Evolutionary conservation across 2,888 invertebrate species (phyloP), one percentile per base, ranked within the genome.

Genomic region (Ormyrus thymus): DNA sequence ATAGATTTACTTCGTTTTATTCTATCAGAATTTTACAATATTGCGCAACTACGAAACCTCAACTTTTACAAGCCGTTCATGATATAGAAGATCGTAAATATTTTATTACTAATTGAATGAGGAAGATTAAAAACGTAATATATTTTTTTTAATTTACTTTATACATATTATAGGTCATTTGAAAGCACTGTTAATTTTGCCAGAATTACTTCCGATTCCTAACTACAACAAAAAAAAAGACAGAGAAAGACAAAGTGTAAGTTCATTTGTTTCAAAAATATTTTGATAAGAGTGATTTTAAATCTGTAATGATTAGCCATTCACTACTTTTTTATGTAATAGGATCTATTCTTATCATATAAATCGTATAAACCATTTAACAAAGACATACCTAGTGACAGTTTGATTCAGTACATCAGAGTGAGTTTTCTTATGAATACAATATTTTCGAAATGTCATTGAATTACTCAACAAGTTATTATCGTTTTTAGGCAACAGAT

Each of bases 11-110:
- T 43, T 8, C 75, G 2, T 78, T 75, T n/a, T 81, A 81, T 55
- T 46, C 81, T 8, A 78, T 78, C 6, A 50, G 80, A 64, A 81
- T 81, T 55, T 65, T 81, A 55, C 74, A 80, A 46, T 81, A 80
- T 53, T 80, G 81, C 53, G 61, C 55, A n/a, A 59, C 58, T 3
- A 73, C 73, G 7, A 81, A 81, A 61, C 73, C 75, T n/a, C 78
- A 75, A 65, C 70, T 81, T 0, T 48, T 81, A 5, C 75, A 78
- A 10, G 6, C 61, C 0, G 64, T 80, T 55, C 71, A 76, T 61
- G 73, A 81, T 43, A 69, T 81, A 10, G 11, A n/a, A 6, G 80
- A 80, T 64, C 59, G 81, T 81, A 10, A 70, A 73, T 78, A 75
- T 64, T 45, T 51, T 45, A 13, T 55, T 58, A n/a, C 9, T 9